Conservation (phyloP, 2,113 vertebrate genomes). For the Platysteira castanea region DNA sequence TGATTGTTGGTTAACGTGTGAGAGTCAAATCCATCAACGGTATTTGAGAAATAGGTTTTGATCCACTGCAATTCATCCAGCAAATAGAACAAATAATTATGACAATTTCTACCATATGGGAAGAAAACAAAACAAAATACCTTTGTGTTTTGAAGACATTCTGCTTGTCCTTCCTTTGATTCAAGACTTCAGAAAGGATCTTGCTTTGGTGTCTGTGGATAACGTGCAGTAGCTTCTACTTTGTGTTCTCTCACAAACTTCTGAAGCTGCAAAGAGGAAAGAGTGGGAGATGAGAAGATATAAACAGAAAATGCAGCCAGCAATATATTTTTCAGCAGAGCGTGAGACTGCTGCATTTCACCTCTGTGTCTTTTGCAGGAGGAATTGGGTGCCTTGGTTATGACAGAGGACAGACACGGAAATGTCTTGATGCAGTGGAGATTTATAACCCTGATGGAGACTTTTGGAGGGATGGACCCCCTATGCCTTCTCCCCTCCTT, state of each 20-base stretch:
- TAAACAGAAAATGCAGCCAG: background rate
- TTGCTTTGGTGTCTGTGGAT: background rate
- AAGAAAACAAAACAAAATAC: conserved; percentile 21
- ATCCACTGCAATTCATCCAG: background rate
- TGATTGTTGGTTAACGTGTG: background rate
- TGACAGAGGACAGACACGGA: conserved; percentile 90
- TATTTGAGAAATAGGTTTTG: background rate
- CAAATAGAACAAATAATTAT: background rate
- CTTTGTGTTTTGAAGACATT: conserved; percentile 29
- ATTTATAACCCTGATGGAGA: conserved; percentile 91
- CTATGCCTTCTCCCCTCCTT: conserved; percentile 85
- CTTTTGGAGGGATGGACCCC: conserved; percentile 89
- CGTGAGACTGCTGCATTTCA: background rate
- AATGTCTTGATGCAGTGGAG: conserved; percentile 88
- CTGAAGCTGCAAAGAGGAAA: background rate
- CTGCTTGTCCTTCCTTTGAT: background rate
- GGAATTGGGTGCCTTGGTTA: conserved; percentile 90
- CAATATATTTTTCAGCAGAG: background rate
- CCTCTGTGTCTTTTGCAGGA: conserved; percentile 66
- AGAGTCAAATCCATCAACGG: background rate
- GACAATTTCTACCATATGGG: background rate
- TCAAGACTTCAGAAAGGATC: background rate
- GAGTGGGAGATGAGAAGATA: background rate
- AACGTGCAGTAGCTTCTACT: background rate
- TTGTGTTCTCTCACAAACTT: background rate